Base-by-base conservation (phyloP, 2,888 invertebrate genomes). In the Euzophera pinguis region DNA sequence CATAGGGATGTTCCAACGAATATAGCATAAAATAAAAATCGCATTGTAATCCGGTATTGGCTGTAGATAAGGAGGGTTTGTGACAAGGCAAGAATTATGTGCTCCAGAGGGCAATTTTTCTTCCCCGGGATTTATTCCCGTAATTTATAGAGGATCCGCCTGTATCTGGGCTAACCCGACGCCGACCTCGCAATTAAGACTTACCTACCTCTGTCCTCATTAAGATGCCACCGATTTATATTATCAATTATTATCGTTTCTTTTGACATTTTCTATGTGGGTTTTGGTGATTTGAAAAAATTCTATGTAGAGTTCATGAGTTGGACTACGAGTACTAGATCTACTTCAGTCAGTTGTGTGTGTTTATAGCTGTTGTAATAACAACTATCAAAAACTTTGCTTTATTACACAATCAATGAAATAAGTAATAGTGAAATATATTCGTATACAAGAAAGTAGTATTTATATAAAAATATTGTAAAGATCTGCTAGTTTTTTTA, bases 81-180 rank as follows among this genome's bases (percentile, higher is more conserved):
- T 90, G 90, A 90, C 90, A 90, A 90, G 90, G 86, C 88, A 90
- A 90, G 90, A 90, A 90, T 90, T 90, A 90, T 90, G 90, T 90
- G 90, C 90, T 90, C 88, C 81, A 84, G 86, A 90, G 90, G 86
- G 89, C 90, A 89, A 90, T 90, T 90, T 90, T 90, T 90, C 90
- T 90, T 90, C 78, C 80, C 78, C 81, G 78, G 90, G 90, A 90
- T 90, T 90, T 90, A 90, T 90, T 88, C 82, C 73, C 78, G 89
- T 90, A 89, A 90, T 90, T 90, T 90, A 90, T 90, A 82, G 88
- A 81, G 88, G 88, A 89, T 87, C 84, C 81, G 81, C 78, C 81
- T 85, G 87, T 89, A 90, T 89, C 89, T 87, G 86, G 80, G 81
- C 86, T 88, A 88, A 89, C 86, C 87, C 86, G 78, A 71, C 64